Percentiles rank a stretch among this genome's conserved stretches.
Conservation (phyloP, 2,797 vertebrate genomes). For the Rhynchonycteris naso region DNA sequence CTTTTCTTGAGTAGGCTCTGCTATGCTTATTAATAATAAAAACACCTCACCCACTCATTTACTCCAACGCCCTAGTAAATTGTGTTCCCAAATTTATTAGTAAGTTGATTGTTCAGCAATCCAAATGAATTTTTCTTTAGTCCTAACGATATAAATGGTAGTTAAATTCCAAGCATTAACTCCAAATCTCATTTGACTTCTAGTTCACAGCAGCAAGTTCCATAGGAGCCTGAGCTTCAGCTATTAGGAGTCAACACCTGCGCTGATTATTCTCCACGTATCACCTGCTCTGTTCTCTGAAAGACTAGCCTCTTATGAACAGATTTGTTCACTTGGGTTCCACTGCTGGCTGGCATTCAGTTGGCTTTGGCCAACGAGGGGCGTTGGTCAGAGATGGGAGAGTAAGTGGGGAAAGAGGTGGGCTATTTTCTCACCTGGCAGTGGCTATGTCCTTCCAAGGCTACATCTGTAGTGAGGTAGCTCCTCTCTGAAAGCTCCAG, state of each 20-base stretch:
- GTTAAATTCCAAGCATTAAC: neutral
- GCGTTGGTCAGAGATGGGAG: neutral
- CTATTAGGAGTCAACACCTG: neutral
- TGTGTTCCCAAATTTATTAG: slow-evolving; percentile 53
- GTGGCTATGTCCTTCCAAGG: neutral
- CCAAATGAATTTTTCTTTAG: slow-evolving; percentile 20
- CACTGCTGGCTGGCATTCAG: neutral
- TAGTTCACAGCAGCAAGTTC: neutral
- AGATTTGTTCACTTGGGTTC: neutral
- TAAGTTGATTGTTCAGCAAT: slow-evolving; percentile 58
- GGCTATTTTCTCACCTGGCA: neutral
- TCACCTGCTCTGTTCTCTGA: neutral
- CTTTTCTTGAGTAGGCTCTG: neutral
- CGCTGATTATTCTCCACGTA: neutral
- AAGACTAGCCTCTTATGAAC: neutral
- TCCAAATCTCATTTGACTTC: neutral
- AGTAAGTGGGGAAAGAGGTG: neutral
- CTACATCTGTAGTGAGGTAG: neutral
- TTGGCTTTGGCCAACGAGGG: neutral
- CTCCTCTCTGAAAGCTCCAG: neutral
- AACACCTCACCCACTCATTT: neutral
- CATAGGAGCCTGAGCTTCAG: neutral
- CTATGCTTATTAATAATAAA: slow-evolving; percentile 59
- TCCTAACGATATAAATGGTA: neutral
- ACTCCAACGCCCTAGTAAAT: neutral